phyloP scores from a whole-genome alignment of 1,140 invertebrate species.

The Phenacoccus solenopsis region DNA sequence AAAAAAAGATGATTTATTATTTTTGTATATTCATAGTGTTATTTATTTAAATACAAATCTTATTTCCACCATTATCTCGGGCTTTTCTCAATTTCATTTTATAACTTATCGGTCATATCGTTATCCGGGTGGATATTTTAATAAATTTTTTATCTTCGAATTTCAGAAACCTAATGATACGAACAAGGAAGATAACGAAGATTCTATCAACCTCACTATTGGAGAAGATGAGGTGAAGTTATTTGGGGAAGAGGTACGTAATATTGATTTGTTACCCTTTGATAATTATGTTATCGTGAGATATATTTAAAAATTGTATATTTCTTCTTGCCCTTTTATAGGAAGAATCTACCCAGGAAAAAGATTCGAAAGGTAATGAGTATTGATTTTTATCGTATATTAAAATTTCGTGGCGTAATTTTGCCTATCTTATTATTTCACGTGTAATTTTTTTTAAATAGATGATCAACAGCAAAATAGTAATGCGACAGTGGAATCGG shows the following conservation, averaged over 20 bases:
- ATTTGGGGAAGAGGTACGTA: conserved; percentile 57
- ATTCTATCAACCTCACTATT: conserved; percentile 66
- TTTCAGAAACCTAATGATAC: conserved; percentile 24
- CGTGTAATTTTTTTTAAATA: too few species aligned
- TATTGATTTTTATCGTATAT: too few species aligned
- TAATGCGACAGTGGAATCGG: not conserved
- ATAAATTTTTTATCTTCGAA: conserved; percentile 18
- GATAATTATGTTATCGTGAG: not conserved
- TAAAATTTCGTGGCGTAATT: too few species aligned
- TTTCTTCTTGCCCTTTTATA: not conserved
- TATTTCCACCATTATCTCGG: too few species aligned
- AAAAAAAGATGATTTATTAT: too few species aligned
- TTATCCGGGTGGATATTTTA: not conserved
- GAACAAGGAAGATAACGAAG: conserved; percentile 49
- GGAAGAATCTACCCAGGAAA: conserved; percentile 1
- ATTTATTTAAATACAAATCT: too few species aligned
- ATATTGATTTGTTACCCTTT: not conserved
- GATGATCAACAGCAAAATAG: not conserved
- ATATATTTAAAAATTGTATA: not conserved
- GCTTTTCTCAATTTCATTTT: too few species aligned
- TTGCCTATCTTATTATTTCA: too few species aligned
- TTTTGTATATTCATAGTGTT: too few species aligned
- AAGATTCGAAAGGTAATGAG: not conserved
- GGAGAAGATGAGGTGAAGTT: conserved; percentile 65
- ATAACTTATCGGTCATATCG: too few species aligned